A percentile compares a stretch with the other conserved stretches of the same genome.
Conservation (phyloP, 2,113 vertebrate species). For the Centropus bengalensis region DNA sequence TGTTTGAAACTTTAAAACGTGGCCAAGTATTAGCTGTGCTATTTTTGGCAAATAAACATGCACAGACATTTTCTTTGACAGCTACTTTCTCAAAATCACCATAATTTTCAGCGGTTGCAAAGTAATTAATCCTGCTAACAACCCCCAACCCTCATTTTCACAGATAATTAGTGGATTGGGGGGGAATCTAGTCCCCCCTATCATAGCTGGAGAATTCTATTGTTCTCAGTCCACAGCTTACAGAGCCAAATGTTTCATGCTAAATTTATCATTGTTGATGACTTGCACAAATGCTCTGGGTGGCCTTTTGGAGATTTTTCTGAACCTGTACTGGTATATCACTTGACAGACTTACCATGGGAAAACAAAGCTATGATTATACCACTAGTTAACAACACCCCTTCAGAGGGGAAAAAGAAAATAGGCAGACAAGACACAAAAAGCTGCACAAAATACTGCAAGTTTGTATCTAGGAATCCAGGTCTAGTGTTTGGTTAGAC, state of each 20-base stretch:
- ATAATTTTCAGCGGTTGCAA: constrained; percentile 37
- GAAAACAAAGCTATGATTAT: constrained; percentile 29
- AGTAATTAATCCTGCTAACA: constrained; percentile 51
- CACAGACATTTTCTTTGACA: constrained; percentile 11
- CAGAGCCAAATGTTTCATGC: constrained; percentile 26
- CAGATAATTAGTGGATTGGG: constrained; percentile 26
- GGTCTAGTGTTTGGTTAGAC: not conserved
- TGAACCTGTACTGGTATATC: not conserved
- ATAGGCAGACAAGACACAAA: not conserved
- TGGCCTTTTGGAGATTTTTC: constrained; percentile 29
- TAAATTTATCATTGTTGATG: constrained; percentile 51
- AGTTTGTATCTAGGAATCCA: not conserved
- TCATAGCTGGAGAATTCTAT: not conserved
- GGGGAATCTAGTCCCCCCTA: not conserved
- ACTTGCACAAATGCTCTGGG: not conserved
- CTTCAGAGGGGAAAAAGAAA: not conserved
- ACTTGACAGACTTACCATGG: not conserved
- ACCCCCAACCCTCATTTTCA: constrained; percentile 19
- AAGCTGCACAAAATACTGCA: not conserved
- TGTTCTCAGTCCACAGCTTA: constrained; percentile 22
- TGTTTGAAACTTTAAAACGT: not conserved
- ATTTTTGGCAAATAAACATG: constrained; percentile 23
- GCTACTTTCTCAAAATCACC: constrained; percentile 35
- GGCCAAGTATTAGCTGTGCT: not conserved
- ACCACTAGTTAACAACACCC: not conserved